phyloP scores from a whole-genome alignment of 2,797 vertebrate genomes.

The Smutsia gigantea region DNA sequence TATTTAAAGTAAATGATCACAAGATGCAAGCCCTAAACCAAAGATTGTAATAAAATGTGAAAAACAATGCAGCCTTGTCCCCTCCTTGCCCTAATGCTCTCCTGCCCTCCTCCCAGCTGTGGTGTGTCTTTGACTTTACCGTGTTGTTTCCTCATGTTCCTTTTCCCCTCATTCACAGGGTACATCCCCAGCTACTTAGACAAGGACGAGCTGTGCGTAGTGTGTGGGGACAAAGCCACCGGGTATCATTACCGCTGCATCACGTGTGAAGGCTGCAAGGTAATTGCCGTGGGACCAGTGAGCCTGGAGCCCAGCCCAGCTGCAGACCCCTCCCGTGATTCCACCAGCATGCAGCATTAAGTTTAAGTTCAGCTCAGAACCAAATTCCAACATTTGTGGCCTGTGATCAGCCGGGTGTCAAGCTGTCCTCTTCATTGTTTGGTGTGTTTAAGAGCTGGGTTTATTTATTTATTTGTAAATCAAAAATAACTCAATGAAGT shows the following conservation, averaged over 20 bases:
- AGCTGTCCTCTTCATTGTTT: conserved; percentile 43
- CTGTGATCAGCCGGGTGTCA: conserved; percentile 30
- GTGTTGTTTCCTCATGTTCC: conserved; percentile 8
- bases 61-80: not conserved
- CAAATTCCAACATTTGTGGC: conserved; percentile 63
- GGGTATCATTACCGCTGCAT: conserved; percentile 99
- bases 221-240: conserved; percentile 98
- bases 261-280: conserved; percentile 99
- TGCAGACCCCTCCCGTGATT: conserved; percentile 26
- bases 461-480: not conserved
- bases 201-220: conserved; percentile 98
- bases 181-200: conserved; percentile 99
- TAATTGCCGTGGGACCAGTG: conserved; percentile 81
- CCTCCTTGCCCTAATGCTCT: not conserved
- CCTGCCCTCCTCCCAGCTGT: not conserved
- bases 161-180: conserved; percentile 87
- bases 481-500: not conserved
- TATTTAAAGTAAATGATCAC: not conserved
- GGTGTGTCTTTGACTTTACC: not conserved
- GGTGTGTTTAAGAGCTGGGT: not conserved
- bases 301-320: conserved; percentile 48
- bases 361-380: conserved; percentile 65
- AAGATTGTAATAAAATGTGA: not conserved
- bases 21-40: not conserved
- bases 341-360: conserved; percentile 51